Evolutionary conservation across 2,888 invertebrate species (phyloP), one percentile per base, ranked within the genome.

Genomic region (Tetragnatha montana): DNA sequence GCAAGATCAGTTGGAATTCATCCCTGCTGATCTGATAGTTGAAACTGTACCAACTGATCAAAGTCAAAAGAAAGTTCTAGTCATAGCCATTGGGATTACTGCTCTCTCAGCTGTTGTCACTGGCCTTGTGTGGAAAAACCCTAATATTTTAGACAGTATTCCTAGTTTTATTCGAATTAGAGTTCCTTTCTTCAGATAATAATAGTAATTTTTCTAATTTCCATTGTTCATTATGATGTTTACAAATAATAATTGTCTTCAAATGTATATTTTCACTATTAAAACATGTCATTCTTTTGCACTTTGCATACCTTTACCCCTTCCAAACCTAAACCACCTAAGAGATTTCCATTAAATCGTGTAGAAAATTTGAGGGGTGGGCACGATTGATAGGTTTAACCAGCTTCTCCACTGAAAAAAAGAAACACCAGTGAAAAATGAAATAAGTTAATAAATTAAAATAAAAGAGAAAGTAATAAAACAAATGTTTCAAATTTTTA

Each of bases 21-120:
- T 79, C 0, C 83, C 87, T 47, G 86, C 83, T 47, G 90, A 90
- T 83, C 51, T 87, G 47, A 90, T 90, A 49, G 80, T 84, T 50
- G 83, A 90, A 70, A 85, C 85, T 8, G 60, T 89, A 47, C 75
- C 85, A 17, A 81, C 47, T 17, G 12, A 69, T 35, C n/a, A 12
- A 21, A 70, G n/a, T 7, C 50, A 70, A 60, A 60, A 19, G 49
- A 74, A 49, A 51, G n/a, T 74, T 22, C 1, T 89, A 19, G 19
- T 60, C 49, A 78, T 60, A 14, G 60, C 78, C 14, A 8, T 89
- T 14, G 80, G 76, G 70, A 19, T 89, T n/a, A 50, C 85, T 17
- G 70, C 73, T 14, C 35, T 69, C 47, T 81, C 89, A 74, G 35
- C 60, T 6, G 8, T 81, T 7, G 12, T 89, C 10, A 76, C 78